Evolutionary conservation across 2,888 invertebrate species (phyloP).

Genomic region (Colostygia pectinataria): DNA sequence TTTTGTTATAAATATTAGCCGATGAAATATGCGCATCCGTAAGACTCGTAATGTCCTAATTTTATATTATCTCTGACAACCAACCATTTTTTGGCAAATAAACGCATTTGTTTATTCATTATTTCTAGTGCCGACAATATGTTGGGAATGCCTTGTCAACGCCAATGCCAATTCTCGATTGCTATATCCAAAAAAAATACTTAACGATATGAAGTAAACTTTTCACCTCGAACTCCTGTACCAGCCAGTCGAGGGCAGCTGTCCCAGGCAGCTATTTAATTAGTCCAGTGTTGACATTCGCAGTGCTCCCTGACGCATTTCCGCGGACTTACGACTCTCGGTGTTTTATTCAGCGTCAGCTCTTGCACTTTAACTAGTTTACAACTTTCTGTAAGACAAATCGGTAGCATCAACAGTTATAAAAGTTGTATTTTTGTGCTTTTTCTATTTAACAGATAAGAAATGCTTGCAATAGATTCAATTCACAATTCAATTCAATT

Average conservation of each 20-base stretch:
- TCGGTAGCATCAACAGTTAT: conserved; percentile 7
- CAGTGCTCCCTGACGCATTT: conserved; percentile 21
- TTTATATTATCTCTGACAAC: too few species aligned
- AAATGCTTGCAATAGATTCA: too few species aligned
- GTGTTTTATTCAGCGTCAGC: conserved; percentile 19
- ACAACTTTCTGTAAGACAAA: conserved; percentile 14
- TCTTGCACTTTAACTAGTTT: conserved; percentile 21
- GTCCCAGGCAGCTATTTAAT: conserved; percentile 52
- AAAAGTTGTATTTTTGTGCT: not conserved
- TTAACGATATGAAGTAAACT: not conserved
- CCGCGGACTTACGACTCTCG: conserved; percentile 8
- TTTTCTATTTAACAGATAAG: not conserved
- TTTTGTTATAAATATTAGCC: too few species aligned
- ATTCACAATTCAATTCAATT: too few species aligned
- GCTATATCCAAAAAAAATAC: too few species aligned
- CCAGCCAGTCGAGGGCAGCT: conserved; percentile 39
- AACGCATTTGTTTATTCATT: too few species aligned
- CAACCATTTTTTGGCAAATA: too few species aligned
- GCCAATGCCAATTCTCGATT: too few species aligned
- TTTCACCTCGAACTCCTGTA: not conserved
- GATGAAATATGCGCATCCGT: too few species aligned
- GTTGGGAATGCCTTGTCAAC: too few species aligned
- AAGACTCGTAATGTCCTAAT: too few species aligned
- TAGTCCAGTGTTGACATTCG: conserved; percentile 42
- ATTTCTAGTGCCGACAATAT: too few species aligned